These are phyloP conservation scores for Darevskia mixta DNA, from an alignment of 2,797 vertebrate genomes.

Conservation along the genomic window DNA sequence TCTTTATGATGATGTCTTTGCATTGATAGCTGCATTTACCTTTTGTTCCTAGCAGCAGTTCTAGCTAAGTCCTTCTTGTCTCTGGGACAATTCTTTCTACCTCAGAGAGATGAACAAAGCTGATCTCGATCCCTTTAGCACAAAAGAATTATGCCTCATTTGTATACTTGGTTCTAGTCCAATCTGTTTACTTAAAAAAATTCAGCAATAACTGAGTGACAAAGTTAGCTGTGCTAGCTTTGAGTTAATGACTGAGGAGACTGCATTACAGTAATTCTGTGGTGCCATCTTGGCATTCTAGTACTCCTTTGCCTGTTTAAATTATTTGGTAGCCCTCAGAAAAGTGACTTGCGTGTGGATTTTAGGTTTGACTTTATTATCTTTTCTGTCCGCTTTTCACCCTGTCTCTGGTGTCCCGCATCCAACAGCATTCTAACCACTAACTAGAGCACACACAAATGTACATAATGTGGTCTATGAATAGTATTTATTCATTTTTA, in stretches of 20 bases:
- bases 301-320: constrained; percentile 36
- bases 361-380: constrained; percentile 50
- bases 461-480: constrained; percentile 77
- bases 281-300: not conserved
- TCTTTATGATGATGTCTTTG: constrained; percentile 32
- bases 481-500: constrained; percentile 81
- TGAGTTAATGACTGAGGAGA: constrained; percentile 42
- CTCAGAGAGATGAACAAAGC: constrained; percentile 79
- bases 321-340: constrained; percentile 48
- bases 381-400: constrained; percentile 44
- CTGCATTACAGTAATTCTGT: constrained; percentile 7
- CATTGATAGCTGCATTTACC: constrained; percentile 37
- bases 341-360: constrained; percentile 52
- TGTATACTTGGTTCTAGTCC: constrained; percentile 56
- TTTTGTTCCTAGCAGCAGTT: constrained; percentile 51
- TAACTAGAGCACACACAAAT: constrained; percentile 77
- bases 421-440: constrained; percentile 69
- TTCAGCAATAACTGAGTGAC: constrained; percentile 74
- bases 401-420: constrained; percentile 49
- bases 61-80: constrained; percentile 67
- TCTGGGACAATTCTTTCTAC: constrained; percentile 80
- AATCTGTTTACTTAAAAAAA: constrained; percentile 61
- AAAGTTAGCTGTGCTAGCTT: constrained; percentile 65
- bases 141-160: constrained; percentile 70
- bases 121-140: constrained; percentile 71